Conservation (phyloP, 2,113 vertebrate genomes). For the Blennius ocellaris region DNA sequence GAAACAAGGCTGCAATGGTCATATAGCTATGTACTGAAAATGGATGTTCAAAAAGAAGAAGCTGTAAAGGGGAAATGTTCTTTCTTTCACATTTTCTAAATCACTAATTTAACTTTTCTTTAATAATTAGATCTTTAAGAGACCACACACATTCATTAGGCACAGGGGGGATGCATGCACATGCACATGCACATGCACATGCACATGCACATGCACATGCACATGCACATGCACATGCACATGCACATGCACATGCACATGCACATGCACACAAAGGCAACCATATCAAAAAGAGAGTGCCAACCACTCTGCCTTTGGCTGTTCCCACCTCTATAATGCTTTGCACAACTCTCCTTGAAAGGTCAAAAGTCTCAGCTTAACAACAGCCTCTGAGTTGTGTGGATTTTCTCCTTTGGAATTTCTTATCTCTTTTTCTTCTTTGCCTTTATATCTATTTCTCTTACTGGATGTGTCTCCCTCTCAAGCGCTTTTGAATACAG, state of each 20-base stretch:
- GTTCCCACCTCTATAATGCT: slow-evolving; percentile 5
- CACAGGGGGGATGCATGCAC: no score
- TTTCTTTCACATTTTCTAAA: no score
- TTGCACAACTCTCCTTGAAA: slow-evolving; percentile 9
- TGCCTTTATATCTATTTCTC: background rate
- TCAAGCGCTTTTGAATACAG: slow-evolving; percentile 7
- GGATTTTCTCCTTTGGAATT: background rate
- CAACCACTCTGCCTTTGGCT: background rate
- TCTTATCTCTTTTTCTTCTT: background rate
- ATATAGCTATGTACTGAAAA: no score
- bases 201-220: slow-evolving; percentile 7
- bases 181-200: no score
- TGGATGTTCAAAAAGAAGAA: no score
- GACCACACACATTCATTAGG: no score
- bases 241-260: slow-evolving; percentile 5
- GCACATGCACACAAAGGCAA: background rate
- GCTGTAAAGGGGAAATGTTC: no score
- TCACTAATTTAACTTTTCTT: no score
- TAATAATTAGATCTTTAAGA: no score
- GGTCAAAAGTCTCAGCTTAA: slow-evolving; percentile 23
- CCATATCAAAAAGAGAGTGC: slow-evolving; percentile 1
- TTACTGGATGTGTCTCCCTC: background rate
- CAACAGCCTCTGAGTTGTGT: slow-evolving; percentile 18
- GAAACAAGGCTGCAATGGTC: no score
- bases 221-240: no score